Percentiles rank a stretch among this genome's conserved stretches.
Conservation (phyloP, 1,140 invertebrate species). For the Drosophila paulistorum region DNA sequence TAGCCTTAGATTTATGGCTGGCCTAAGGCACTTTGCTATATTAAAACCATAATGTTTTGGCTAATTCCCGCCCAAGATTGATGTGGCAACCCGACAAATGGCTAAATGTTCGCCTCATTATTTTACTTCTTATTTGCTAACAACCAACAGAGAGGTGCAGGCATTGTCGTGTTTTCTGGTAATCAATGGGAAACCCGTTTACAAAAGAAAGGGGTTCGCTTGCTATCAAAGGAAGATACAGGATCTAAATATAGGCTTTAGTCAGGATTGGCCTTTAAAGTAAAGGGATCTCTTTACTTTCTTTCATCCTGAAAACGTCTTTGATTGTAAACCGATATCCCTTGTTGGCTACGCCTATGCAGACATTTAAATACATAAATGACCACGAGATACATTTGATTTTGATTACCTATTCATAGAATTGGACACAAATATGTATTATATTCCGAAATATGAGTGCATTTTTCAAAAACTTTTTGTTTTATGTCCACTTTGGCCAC, state of each 20-base stretch:
- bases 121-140: neutral
- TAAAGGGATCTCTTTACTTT: too few species aligned
- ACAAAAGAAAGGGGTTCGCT: too few species aligned
- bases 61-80: constrained; percentile 58
- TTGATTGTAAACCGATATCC: neutral
- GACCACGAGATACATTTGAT: neutral
- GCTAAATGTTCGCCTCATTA: constrained; percentile 10
- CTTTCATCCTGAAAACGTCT: too few species aligned
- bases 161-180: neutral
- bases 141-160: neutral
- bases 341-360: neutral
- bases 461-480: constrained; percentile 13
- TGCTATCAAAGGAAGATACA: too few species aligned
- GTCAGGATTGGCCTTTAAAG: too few species aligned
- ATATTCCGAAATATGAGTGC: constrained; percentile 40
- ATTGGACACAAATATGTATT: constrained; percentile 39
- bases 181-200: neutral
- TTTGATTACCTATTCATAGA: constrained; percentile 24
- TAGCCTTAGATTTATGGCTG: constrained; percentile 45
- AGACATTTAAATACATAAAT: neutral
- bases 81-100: constrained; percentile 34
- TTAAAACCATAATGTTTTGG: constrained; percentile 40
- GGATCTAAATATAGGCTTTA: too few species aligned
- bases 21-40: constrained; percentile 44
- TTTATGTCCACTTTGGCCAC: constrained; percentile 62